These are phyloP conservation scores for Dasysyrphus albostriatus DNA, from an alignment of 2,888 invertebrate genomes.

Conservation along the genomic window DNA sequence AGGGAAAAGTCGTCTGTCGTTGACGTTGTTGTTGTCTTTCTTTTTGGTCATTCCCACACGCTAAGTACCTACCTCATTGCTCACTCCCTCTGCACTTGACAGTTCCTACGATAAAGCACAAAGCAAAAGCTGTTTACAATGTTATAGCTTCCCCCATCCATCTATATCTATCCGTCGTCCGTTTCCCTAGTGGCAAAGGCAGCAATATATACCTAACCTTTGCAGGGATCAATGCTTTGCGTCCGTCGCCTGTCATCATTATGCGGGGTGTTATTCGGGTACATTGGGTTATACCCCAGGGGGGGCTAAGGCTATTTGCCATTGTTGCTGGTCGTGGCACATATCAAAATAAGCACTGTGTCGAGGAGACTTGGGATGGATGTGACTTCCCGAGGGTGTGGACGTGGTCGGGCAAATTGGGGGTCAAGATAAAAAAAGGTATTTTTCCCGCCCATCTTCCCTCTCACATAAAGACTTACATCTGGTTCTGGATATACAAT, in stretches of 20 bases:
- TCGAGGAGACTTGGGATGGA: constrained; percentile 31
- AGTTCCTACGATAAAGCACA: constrained; percentile 44
- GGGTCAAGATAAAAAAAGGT: constrained; percentile 43
- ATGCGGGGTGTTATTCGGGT: constrained; percentile 32
- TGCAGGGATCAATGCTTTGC: constrained; percentile 52
- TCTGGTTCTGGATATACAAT: background rate
- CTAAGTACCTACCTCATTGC: constrained; percentile 65
- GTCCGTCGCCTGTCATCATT: constrained; percentile 65
- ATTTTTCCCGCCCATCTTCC: background rate
- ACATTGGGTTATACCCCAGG: constrained; percentile 24
- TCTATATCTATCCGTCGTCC: background rate
- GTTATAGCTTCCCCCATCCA: background rate
- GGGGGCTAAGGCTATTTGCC: constrained; percentile 7
- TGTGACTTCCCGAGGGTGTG: background rate
- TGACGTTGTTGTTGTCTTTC: constrained; percentile 60
- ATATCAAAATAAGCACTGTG: constrained; percentile 61
- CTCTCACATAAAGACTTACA: background rate
- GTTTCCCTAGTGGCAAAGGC: background rate
- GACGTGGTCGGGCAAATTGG: constrained; percentile 10
- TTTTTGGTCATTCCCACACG: constrained; percentile 56
- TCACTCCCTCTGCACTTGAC: constrained; percentile 53
- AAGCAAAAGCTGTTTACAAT: constrained; percentile 40
- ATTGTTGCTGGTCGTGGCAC: constrained; percentile 50
- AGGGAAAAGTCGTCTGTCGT: constrained; percentile 41
- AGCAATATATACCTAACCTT: constrained; percentile 38